Evolutionary conservation across 2,113 vertebrate species (phyloP), one percentile per base, ranked within the genome.

Genomic region (Hirundichthys speculiger): DNA sequence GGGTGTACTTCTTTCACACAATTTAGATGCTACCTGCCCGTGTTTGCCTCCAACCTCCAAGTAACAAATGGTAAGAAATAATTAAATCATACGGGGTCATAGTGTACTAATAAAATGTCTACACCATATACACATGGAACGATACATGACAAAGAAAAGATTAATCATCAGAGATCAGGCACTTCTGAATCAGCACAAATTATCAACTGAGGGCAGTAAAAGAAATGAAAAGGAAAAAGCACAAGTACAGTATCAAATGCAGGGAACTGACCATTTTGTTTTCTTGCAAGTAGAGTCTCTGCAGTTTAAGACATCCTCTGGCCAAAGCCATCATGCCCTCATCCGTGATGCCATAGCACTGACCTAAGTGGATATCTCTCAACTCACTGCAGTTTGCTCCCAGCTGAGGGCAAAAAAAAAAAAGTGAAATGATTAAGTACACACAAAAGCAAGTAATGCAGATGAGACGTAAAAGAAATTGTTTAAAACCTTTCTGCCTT

Each of bases 211-310:
- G 30, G 6, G 30, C 11, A 10, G 30, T 19, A 9, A 6, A 9
- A 2, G 1, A 54, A 4, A 12, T 21, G 25, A 27, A 34, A 30
- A 59, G n/a, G n/a, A n/a, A n/a, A 42, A 3, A 49, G 5, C 5
- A 18, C 16, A 34, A 59, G 30, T 8, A 18, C 13, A 2, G 61
- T 2, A 67, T 2, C 19, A 56, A 5, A 48, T 1, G 3, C n/a
- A 15, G 15, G 10, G 20, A 55, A 89, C 96, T 93, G 89, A 99
- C 98, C 92, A 96, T 92, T 94, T 98, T 98, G 94, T 99, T 99
- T 83, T 99, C 98, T 84, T 99, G 98, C 95, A 99, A 94, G 92
- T 99, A 99, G 90, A 99, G 97, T 88, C 94, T 95, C 86, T 98
- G 96, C 42, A 99, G 88, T 84, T 98, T 98, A 56, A 93, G 89